These are phyloP conservation scores for Eupithecia abbreviata DNA, from an alignment of 2,888 invertebrate species.

Conservation along the genomic window DNA sequence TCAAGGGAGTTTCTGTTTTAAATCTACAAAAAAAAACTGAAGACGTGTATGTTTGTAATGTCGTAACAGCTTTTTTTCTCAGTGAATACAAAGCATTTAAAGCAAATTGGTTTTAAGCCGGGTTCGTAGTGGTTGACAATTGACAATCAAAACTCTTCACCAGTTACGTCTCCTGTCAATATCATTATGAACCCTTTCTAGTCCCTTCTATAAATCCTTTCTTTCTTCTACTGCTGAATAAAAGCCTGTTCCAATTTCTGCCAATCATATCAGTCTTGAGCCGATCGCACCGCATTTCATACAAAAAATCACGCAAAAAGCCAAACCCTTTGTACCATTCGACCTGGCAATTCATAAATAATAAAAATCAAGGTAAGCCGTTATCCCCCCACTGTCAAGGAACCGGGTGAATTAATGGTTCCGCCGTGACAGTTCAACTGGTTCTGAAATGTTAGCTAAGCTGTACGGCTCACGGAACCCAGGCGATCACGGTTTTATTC, in stretches of 20 bases:
- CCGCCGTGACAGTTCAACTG: conserved; percentile 39
- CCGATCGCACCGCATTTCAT: neutral
- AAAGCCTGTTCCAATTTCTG: neutral
- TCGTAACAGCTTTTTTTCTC: neutral
- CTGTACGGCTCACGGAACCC: conserved; percentile 32
- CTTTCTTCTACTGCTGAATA: neutral
- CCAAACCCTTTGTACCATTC: neutral
- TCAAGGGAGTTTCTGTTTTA: neutral
- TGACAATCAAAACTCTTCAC: neutral
- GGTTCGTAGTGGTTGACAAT: no score
- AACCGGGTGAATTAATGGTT: conserved; percentile 43
- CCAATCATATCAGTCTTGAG: neutral
- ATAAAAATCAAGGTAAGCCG: conserved; percentile 29
- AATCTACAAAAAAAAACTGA: neutral
- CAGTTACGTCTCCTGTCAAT: neutral
- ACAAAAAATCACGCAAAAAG: neutral
- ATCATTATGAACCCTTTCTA: neutral
- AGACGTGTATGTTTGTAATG: neutral
- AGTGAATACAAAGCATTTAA: neutral
- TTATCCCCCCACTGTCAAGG: conserved; percentile 36
- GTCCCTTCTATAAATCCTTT: no score
- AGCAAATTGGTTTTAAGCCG: neutral
- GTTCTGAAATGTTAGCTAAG: conserved; percentile 41
- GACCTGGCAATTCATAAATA: conserved; percentile 23
- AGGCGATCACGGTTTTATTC: neutral